Evolutionary conservation across 2,888 invertebrate species (phyloP).

Genomic region (Bhutanitis thaidina): DNA sequence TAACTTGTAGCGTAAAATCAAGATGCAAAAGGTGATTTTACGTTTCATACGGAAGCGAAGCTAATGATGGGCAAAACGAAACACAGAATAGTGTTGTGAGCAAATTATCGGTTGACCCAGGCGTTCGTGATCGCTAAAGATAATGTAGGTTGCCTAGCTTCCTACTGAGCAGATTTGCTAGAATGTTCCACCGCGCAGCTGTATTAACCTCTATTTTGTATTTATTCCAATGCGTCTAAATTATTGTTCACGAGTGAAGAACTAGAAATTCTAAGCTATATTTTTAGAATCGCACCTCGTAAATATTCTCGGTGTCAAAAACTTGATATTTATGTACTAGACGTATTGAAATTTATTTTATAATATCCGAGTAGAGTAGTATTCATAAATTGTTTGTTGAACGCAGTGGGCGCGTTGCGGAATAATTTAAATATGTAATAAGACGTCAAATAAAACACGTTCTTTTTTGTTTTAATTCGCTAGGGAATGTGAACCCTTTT

Average conservation of each 20-base stretch:
- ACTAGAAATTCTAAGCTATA: slow-evolving; percentile 24
- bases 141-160: slow-evolving; percentile 32
- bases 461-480: slow-evolving; percentile 30
- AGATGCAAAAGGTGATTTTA: slow-evolving; percentile 6
- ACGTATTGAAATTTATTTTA: not conserved
- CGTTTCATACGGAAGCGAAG: slow-evolving; percentile 36
- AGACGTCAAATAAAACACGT: not conserved
- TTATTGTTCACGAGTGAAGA: slow-evolving; percentile 36
- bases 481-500: too few species aligned
- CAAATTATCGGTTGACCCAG: slow-evolving; percentile 52
- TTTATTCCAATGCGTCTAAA: slow-evolving; percentile 39
- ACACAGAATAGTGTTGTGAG: slow-evolving; percentile 38
- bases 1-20: too few species aligned
- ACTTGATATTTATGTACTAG: slow-evolving; percentile 27
- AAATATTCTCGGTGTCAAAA: slow-evolving; percentile 38
- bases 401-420: slow-evolving; percentile 27
- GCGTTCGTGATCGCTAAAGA: slow-evolving; percentile 41
- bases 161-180: slow-evolving; percentile 34
- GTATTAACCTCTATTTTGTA: slow-evolving; percentile 41
- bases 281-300: slow-evolving; percentile 29
- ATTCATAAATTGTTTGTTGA: slow-evolving; percentile 5
- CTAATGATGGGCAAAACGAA: slow-evolving; percentile 47
- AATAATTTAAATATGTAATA: slow-evolving; percentile 32
- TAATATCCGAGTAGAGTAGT: not conserved
- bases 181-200: slow-evolving; percentile 30